Base-by-base conservation (phyloP, 2,797 vertebrate species). In the Champsocephalus esox region DNA sequence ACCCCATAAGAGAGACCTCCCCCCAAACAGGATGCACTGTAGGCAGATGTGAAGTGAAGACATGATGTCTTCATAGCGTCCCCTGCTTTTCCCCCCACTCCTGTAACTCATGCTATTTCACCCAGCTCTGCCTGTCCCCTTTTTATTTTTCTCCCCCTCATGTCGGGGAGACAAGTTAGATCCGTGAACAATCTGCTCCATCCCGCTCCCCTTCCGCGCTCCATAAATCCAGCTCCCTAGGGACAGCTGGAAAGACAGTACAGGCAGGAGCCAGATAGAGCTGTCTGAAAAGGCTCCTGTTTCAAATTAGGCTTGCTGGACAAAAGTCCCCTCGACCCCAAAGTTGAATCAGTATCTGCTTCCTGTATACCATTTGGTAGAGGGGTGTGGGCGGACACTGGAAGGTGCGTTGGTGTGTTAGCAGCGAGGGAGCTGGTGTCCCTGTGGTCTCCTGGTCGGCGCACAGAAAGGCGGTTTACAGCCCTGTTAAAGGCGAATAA, bases 1-100 rank as follows among this genome's bases (percentile, higher is more conserved):
- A 76, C 65, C 81, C 73, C 67, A 61, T 70, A 71, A 79, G 78
- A 72, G 60, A 2, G 55, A 88, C 69, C 70, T 44, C 73, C 70
- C 61, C 65, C 82, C 71, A 1, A 89, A 84, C 86, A 85, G 83
- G 86, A 89, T 63, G 77, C 64, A 49, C 66, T 73, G 67, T 68
- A 9, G 86, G 81, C 90, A 94, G 90, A 93, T 94, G 90, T 87
- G 83, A 87, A 79, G 86, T 48, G 57, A 79, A 93, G 88, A 89
- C 76, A 65, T 94, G 89, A 95, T 92, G 88, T 94, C 93, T 95
- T 94, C 89, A 94, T 95, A 90, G 92, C 70, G 73, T 85, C 80
- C 79, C 75, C 52, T 56, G 11, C 12, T 57, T 70, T 57, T 58
- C 7, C 63, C 67, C 48, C 41, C 34, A 21, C 41, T 61, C 12